phyloP scores from a whole-genome alignment of 2,888 invertebrate genomes.

The Cordilura impudica region DNA sequence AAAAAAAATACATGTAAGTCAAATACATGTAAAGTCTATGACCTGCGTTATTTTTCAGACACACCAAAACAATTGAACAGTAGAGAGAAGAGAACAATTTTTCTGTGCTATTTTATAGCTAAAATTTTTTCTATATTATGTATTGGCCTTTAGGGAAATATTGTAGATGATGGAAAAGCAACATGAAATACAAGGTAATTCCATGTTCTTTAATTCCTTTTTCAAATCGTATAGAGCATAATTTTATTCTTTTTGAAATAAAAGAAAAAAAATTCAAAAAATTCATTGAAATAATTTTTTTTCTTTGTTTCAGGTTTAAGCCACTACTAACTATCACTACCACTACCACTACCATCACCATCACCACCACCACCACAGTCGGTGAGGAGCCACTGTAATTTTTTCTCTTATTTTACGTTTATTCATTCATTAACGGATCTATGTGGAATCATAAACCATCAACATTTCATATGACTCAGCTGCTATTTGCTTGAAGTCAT shows the following conservation, averaged over 20 bases:
- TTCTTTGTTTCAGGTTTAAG: neutral
- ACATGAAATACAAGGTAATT: neutral
- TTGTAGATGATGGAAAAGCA: conserved; percentile 47
- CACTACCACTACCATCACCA: conserved; percentile 30
- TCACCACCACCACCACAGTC: conserved; percentile 25
- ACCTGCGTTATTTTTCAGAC: neutral
- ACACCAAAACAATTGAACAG: neutral
- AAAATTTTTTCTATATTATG: conserved; percentile 34
- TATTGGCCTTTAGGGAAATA: conserved; percentile 59
- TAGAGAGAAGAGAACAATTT: neutral
- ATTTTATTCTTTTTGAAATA: too few relatives aligned
- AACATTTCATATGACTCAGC: conserved; percentile 41
- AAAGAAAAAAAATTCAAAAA: too few relatives aligned
- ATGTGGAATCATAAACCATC: conserved; percentile 22
- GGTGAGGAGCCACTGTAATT: conserved; percentile 24
- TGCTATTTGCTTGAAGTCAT: conserved; percentile 13
- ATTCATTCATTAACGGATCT: neutral
- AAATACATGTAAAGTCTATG: too few relatives aligned
- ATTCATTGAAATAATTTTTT: neutral
- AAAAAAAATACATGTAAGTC: too few relatives aligned
- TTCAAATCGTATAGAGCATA: too few relatives aligned
- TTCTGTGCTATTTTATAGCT: neutral
- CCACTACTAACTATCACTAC: too few relatives aligned
- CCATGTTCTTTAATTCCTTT: neutral
- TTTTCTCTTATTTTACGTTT: neutral